phyloP scores from a whole-genome alignment of 2,113 vertebrate genomes.

The Strix uralensis region DNA sequence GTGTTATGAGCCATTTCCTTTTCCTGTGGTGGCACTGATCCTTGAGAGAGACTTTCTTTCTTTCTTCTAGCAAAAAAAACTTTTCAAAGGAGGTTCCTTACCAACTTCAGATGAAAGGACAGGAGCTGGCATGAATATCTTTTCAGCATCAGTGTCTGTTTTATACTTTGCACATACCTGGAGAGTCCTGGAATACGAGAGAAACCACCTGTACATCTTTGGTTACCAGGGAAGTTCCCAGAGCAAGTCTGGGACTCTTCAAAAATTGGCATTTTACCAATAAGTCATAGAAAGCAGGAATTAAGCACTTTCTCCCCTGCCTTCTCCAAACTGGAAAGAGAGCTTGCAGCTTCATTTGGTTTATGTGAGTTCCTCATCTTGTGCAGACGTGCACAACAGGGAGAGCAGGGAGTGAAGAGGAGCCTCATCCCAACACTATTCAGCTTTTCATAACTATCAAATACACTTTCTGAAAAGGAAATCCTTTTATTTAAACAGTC shows the following conservation, averaged over 20 bases:
- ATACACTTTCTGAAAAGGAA: not conserved
- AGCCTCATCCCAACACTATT: not conserved
- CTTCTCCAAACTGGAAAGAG: not conserved
- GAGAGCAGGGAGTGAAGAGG: not conserved
- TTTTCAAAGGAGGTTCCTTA: conserved; percentile 14
- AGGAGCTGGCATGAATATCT: not conserved
- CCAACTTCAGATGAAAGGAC: conserved; percentile 34
- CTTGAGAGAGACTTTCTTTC: not conserved
- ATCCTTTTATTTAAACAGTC: not conserved
- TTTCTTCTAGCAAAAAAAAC: not conserved
- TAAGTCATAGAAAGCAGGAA: not conserved
- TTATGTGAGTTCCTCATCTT: not conserved
- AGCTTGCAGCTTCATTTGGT: not conserved
- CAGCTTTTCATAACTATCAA: not conserved
- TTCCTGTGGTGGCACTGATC: conserved; percentile 11
- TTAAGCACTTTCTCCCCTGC: not conserved
- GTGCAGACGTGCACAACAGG: not conserved
- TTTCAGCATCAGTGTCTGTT: not conserved
- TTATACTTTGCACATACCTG: not conserved
- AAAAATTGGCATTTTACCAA: conserved; percentile 1
- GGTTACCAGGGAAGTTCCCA: not conserved
- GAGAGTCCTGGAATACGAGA: conserved; percentile 29
- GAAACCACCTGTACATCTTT: conserved; percentile 6
- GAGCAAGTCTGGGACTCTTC: not conserved
- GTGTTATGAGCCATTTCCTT: not conserved